Conservation (phyloP, 2,797 vertebrate genomes). For the Gila robusta region DNA sequence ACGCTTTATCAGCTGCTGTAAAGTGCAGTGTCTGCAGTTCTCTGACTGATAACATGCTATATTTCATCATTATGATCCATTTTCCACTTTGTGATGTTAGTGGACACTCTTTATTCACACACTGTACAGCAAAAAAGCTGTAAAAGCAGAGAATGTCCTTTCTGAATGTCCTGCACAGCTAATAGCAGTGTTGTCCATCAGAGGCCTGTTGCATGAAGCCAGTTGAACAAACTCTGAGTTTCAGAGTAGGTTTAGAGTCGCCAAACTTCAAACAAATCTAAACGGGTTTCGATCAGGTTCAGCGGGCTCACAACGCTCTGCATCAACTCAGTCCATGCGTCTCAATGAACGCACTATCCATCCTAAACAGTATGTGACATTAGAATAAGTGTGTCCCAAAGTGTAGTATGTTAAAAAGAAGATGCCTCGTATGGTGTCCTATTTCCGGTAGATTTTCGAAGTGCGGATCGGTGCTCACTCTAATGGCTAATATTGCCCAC, state of each 20-base stretch:
- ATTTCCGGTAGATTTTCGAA: not conserved
- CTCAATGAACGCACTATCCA: too few species aligned
- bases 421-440: not conserved
- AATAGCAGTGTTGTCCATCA: not conserved
- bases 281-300: not conserved
- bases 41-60: too few species aligned
- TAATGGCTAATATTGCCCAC: not conserved
- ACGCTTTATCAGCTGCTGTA: constrained; percentile 3
- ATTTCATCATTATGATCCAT: not conserved
- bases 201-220: not conserved
- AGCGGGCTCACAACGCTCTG: not conserved
- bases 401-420: not conserved
- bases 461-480: not conserved
- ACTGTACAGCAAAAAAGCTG: too few species aligned
- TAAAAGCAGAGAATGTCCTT: not conserved
- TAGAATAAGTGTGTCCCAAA: not conserved
- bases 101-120: not conserved
- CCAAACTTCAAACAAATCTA: not conserved
- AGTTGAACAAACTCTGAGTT: not conserved
- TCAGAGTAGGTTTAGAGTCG: not conserved
- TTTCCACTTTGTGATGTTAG: not conserved
- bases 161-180: not conserved
- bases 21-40: not conserved
- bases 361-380: not conserved
- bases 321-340: not conserved